These are phyloP conservation scores for Mythimna vitellina DNA, from an alignment of 2,888 invertebrate species.

Conservation along the genomic window DNA sequence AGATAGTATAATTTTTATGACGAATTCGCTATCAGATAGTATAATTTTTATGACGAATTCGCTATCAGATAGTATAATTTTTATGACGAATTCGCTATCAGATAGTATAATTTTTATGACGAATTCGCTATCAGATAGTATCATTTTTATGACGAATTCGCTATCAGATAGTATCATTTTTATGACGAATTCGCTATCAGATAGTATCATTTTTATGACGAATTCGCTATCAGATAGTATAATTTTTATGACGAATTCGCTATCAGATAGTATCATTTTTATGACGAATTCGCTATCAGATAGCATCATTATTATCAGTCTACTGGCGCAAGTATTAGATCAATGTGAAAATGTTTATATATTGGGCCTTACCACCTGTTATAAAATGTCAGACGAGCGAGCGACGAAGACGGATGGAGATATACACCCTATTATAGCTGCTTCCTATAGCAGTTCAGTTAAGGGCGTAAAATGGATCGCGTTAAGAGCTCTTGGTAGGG, in stretches of 20 bases:
- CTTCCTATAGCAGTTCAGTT: too few species aligned
- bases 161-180: constrained; percentile 40
- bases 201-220: constrained; percentile 41
- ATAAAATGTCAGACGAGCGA: too few species aligned
- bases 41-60: constrained; percentile 42
- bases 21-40: constrained; percentile 35
- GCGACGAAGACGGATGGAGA: too few species aligned
- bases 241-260: constrained; percentile 38
- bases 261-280: constrained; percentile 41
- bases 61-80: constrained; percentile 39
- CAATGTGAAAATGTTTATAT: not conserved
- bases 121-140: constrained; percentile 36
- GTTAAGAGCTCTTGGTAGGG: too few species aligned
- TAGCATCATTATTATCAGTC: constrained; percentile 38
- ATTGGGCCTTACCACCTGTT: not conserved
- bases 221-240: constrained; percentile 36
- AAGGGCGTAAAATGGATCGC: too few species aligned
- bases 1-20: constrained; percentile 39
- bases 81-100: constrained; percentile 43
- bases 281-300: constrained; percentile 38
- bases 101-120: constrained; percentile 41
- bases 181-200: constrained; percentile 42
- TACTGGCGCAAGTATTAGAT: constrained; percentile 24
- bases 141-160: constrained; percentile 40
- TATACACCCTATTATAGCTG: too few species aligned